phyloP scores from a whole-genome alignment of 2,888 invertebrate species.

The Tiliacea citrago region DNA sequence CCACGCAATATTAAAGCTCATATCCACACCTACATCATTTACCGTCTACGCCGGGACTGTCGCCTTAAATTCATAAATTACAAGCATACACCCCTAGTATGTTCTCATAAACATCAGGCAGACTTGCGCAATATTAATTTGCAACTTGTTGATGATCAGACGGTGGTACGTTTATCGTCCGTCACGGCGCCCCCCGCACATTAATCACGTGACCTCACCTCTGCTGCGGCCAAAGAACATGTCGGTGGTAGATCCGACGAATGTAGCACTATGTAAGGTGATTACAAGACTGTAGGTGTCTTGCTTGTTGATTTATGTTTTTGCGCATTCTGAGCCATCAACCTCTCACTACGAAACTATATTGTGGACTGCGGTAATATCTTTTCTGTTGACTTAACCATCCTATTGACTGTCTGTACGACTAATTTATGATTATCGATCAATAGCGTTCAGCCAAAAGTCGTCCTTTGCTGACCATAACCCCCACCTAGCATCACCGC shows the following conservation, averaged over 20 bases:
- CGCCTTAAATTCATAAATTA: slow-evolving; percentile 65
- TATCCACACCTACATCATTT: slow-evolving; percentile 51
- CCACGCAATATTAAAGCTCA: slow-evolving; percentile 35
- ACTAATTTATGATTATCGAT: background rate
- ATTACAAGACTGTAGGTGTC: slow-evolving; percentile 6
- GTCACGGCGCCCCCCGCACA: slow-evolving; percentile 81
- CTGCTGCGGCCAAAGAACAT: slow-evolving; percentile 73
- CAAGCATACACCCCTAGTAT: slow-evolving; percentile 66
- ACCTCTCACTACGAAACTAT: background rate
- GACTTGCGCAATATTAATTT: slow-evolving; percentile 85
- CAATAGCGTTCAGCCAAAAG: background rate
- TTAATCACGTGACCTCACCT: slow-evolving; percentile 89
- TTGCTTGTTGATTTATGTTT: slow-evolving; percentile 10
- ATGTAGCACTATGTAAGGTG: background rate
- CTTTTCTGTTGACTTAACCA: background rate
- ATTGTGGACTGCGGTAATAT: background rate
- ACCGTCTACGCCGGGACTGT: slow-evolving; percentile 34
- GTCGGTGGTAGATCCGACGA: slow-evolving; percentile 42
- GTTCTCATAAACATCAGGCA: slow-evolving; percentile 74
- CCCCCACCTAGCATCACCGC: background rate
- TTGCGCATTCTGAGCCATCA: background rate
- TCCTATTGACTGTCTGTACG: background rate
- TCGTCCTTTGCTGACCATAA: too few species aligned
- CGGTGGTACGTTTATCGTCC: slow-evolving; percentile 80
- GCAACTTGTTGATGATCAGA: slow-evolving; percentile 90